Conservation (phyloP, 2,113 vertebrate species). For the Burhinus oedicnemus region DNA sequence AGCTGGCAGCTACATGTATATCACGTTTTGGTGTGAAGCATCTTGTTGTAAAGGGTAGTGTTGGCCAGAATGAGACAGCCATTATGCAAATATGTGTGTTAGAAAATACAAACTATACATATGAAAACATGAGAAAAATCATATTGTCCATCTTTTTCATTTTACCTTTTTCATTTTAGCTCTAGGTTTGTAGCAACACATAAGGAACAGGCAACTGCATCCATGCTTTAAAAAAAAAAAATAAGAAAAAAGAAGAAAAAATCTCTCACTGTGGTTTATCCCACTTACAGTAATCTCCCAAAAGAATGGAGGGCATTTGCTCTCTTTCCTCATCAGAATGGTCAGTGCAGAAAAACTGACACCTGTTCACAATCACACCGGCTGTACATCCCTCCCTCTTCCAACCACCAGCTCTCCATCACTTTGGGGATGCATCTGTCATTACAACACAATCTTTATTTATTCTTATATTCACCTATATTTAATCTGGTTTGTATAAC, state of each 20-base stretch:
- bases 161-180: background rate
- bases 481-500: background rate
- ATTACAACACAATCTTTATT: background rate
- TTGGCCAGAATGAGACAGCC: background rate
- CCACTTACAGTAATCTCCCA: background rate
- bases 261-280: fast-evolving
- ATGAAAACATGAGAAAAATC: background rate
- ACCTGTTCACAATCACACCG: background rate
- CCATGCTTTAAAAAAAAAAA: background rate
- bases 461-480: background rate
- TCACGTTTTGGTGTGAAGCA: background rate
- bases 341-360: background rate
- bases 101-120: background rate
- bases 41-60: background rate
- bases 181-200: background rate
- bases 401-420: background rate
- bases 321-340: background rate
- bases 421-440: background rate
- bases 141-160: background rate
- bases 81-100: background rate
- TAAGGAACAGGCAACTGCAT: background rate
- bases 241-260: background rate
- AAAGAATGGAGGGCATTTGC: background rate
- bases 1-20: background rate
- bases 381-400: background rate